Conservation (phyloP, 2,888 invertebrate genomes). For the Torymus aiolomorphi region DNA sequence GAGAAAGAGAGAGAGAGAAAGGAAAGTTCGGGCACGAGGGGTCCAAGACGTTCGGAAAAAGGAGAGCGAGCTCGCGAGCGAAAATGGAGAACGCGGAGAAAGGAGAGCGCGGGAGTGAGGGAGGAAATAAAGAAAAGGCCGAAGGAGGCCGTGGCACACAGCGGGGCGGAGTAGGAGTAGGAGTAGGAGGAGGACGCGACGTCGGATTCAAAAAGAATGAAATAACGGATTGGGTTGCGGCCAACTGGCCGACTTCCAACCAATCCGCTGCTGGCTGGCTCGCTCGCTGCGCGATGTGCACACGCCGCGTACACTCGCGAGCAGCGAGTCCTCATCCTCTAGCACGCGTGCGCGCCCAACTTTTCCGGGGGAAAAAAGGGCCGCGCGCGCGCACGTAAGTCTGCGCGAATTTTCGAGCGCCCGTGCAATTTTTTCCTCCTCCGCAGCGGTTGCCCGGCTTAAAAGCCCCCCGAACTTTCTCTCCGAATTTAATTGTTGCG, state of each 20-base stretch:
- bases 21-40: slow-evolving; percentile 27
- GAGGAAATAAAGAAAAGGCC: slow-evolving; percentile 50
- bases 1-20: neutral
- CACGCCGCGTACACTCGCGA: slow-evolving; percentile 51
- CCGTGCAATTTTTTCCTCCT: no score
- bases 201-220: slow-evolving; percentile 74
- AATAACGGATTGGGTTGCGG: slow-evolving; percentile 75
- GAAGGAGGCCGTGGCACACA: slow-evolving; percentile 52
- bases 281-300: slow-evolving; percentile 43
- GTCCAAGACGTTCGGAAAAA: neutral
- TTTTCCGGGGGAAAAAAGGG: no score
- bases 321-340: slow-evolving; percentile 10
- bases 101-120: slow-evolving; percentile 55
- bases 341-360: no score
- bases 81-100: slow-evolving; percentile 14
- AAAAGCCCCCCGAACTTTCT: slow-evolving; percentile 17
- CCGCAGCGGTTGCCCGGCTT: neutral
- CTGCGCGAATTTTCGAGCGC: no score
- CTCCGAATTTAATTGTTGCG: slow-evolving; percentile 38
- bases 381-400: no score
- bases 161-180: slow-evolving; percentile 54
- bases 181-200: slow-evolving; percentile 63
- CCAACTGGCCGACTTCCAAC: slow-evolving; percentile 75
- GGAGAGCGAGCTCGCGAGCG: neutral
- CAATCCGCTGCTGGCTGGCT: slow-evolving; percentile 66